A percentile compares a stretch with the other conserved stretches of the same genome.
Evolutionary conservation across 35 echinoderm and acorn worm species (phyloP).

Genomic region (Chiridota heheva): DNA sequence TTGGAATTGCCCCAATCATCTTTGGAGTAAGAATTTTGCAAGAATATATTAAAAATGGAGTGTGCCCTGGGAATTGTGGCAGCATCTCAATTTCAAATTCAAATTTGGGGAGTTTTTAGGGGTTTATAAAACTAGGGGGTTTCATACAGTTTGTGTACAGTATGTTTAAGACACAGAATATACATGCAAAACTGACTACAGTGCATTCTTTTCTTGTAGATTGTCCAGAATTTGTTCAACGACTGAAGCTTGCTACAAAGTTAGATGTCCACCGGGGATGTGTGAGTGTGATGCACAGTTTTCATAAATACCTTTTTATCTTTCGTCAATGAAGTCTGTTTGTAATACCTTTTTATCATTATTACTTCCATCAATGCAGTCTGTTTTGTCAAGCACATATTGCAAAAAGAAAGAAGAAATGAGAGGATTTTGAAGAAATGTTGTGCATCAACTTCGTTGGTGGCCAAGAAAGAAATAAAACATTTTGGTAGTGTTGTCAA

Average conservation of each 20-base stretch:
- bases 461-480: background rate
- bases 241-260: constrained; percentile 79
- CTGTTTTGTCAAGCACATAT: background rate
- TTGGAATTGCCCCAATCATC: too few relatives aligned
- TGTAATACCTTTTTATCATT: background rate
- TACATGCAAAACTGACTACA: too few relatives aligned
- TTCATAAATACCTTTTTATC: background rate
- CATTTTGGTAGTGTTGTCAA: too few relatives aligned
- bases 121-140: too few relatives aligned
- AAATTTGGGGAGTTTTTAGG: too few relatives aligned
- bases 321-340: background rate
- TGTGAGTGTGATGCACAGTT: constrained; percentile 57
- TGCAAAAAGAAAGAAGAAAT: background rate
- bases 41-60: too few relatives aligned
- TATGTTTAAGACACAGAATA: too few relatives aligned
- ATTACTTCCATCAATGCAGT: background rate
- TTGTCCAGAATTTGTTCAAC: constrained; percentile 81
- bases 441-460: too few relatives aligned
- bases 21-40: too few relatives aligned
- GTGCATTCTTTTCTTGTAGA: constrained; percentile 61
- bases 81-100: too few relatives aligned
- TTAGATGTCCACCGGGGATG: constrained; percentile 94
- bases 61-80: too few relatives aligned
- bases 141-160: too few relatives aligned
- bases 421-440: background rate